Conservation (phyloP, 2,888 invertebrate genomes). For the Synanthedon andrenaeformis region DNA sequence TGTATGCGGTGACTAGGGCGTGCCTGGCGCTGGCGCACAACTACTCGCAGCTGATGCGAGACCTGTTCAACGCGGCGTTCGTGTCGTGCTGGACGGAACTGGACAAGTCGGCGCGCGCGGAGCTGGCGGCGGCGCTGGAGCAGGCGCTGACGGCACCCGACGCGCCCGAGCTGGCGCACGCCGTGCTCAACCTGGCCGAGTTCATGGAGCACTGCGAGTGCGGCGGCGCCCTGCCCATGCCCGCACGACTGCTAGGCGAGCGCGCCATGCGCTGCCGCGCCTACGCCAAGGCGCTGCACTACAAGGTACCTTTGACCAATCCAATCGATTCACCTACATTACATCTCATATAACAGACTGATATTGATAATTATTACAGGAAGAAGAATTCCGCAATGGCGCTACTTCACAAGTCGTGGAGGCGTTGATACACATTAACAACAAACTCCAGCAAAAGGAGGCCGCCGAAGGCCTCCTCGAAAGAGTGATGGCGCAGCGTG, state of each 20-base stretch:
- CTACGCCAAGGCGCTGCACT: constrained; percentile 74
- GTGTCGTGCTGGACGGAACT: constrained; percentile 99
- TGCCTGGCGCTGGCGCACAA: constrained; percentile 94
- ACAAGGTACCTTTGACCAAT: constrained; percentile 44
- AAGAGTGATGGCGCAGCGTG: constrained; percentile 86
- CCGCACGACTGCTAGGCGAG: constrained; percentile 88
- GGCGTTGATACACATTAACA: constrained; percentile 95
- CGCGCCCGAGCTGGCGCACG: constrained; percentile 95
- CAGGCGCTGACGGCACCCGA: constrained; percentile 93
- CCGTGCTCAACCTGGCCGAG: constrained; percentile 96
- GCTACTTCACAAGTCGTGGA: constrained; percentile 91
- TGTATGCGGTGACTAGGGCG: constrained; percentile 48
- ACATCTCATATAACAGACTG: too few species aligned
- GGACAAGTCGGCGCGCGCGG: constrained; percentile 81
- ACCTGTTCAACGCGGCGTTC: constrained; percentile 98
- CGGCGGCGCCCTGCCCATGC: constrained; percentile 91
- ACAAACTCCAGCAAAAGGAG: constrained; percentile 98
- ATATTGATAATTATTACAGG: constrained; percentile 43
- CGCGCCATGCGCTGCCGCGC: constrained; percentile 94
- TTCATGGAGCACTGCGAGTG: constrained; percentile 99
- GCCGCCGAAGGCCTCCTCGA: constrained; percentile 95
- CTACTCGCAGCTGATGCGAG: constrained; percentile 94
- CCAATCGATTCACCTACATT: too few species aligned
- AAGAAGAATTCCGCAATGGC: constrained; percentile 91
- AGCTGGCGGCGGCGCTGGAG: constrained; percentile 87